Conservation (phyloP, 1,140 invertebrate species). For the Bombus picipes region DNA sequence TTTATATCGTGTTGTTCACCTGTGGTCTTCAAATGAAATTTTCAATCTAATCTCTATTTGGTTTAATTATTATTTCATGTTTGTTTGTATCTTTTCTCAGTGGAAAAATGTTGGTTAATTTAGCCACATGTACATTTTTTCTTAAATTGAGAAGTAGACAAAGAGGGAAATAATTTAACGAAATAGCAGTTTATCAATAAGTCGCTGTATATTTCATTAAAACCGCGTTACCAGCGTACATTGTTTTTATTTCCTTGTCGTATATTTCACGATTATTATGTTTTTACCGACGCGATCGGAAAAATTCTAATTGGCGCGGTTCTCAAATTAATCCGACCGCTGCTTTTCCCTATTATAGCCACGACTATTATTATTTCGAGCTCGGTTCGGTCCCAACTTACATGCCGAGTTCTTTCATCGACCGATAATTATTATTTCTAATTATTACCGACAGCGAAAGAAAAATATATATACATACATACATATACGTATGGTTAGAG, state of each 20-base stretch:
- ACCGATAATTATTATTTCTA: conserved; percentile 63
- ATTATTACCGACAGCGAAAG: conserved; percentile 43
- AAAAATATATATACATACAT: not conserved
- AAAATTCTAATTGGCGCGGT: conserved; percentile 51
- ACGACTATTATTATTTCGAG: conserved; percentile 40
- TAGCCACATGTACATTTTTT: no score
- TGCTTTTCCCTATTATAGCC: conserved; percentile 4
- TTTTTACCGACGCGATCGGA: conserved; percentile 35
- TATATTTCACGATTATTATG: conserved; percentile 34
- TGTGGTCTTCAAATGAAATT: not conserved
- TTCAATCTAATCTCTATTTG: not conserved
- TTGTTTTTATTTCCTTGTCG: conserved; percentile 12
- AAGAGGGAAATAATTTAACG: conserved; percentile 22
- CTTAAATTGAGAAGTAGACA: not conserved
- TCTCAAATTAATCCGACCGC: conserved; percentile 43
- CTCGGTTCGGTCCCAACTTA: not conserved
- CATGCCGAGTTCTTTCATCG: conserved; percentile 8
- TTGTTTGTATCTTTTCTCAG: not conserved
- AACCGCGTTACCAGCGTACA: not conserved
- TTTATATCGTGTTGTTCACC: not conserved
- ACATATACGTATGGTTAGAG: no score
- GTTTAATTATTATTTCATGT: not conserved
- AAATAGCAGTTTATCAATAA: conserved; percentile 15
- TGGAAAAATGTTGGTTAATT: not conserved
- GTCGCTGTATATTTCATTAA: conserved; percentile 14